Percentiles rank a stretch among this genome's conserved stretches.
Evolutionary conservation across 1,140 invertebrate genomes (phyloP).

Genomic region (Nomia melanderi): DNA sequence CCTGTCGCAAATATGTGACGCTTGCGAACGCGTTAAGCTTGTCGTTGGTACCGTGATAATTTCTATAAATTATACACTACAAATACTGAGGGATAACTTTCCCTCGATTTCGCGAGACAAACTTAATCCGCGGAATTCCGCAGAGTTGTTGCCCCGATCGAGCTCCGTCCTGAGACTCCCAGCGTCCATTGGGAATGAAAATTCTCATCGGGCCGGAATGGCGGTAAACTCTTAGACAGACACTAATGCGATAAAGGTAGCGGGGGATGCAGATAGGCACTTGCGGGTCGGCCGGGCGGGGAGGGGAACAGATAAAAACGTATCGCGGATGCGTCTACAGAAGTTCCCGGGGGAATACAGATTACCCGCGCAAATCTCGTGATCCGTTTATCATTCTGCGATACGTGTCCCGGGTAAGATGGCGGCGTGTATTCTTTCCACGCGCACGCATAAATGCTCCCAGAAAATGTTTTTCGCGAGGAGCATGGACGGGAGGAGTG

Average conservation of each 20-base stretch:
- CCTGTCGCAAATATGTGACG: too few relatives aligned
- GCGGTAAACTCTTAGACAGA: not conserved
- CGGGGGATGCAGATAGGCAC: not conserved
- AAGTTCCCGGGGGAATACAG: not conserved
- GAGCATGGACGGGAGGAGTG: too few relatives aligned
- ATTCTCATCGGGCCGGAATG: not conserved
- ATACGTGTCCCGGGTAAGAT: not conserved
- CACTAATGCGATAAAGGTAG: constrained; percentile 1
- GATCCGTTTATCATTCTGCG: not conserved
- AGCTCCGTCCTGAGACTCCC: not conserved
- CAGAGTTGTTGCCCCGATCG: not conserved
- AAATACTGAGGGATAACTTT: too few relatives aligned
- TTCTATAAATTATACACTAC: too few relatives aligned
- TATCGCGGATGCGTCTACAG: not conserved
- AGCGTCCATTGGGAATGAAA: not conserved
- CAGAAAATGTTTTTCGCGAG: too few relatives aligned
- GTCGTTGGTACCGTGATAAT: too few relatives aligned
- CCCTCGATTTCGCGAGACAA: not conserved
- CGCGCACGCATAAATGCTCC: too few relatives aligned
- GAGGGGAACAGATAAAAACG: not conserved
- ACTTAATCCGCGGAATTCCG: not conserved
- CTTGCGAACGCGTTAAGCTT: too few relatives aligned
- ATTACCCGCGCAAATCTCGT: not conserved
- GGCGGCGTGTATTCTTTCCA: not conserved
- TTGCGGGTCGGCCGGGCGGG: too few relatives aligned